A percentile compares a stretch with the other conserved stretches of the same genome.
These are phyloP conservation scores for Watsonalla cultraria DNA, from an alignment of 2,888 invertebrate genomes.

Conservation along the genomic window DNA sequence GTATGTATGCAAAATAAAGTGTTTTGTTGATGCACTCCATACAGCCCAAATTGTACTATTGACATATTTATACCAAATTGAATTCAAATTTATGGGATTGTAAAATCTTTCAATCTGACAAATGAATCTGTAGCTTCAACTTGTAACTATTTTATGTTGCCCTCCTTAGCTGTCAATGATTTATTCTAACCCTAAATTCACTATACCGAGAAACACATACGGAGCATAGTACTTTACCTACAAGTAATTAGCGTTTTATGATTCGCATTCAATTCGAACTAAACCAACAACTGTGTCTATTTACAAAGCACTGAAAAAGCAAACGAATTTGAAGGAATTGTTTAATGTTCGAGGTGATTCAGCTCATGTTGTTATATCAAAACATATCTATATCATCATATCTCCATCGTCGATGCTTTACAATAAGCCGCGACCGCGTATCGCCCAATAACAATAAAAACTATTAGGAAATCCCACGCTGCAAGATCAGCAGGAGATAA, in stretches of 20 bases:
- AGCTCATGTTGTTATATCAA: background rate
- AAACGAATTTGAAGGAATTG: too few relatives aligned
- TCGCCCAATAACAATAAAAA: constrained; percentile 48
- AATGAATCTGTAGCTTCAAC: background rate
- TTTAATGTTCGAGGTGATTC: background rate
- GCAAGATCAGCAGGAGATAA: constrained; percentile 23
- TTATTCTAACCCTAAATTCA: background rate
- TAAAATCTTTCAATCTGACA: background rate
- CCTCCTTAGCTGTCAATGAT: background rate
- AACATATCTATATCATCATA: constrained; percentile 12
- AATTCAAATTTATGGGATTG: background rate
- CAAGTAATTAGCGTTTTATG: background rate
- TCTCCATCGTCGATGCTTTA: constrained; percentile 29
- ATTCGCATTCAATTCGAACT: background rate
- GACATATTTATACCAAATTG: too few relatives aligned
- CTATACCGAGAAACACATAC: background rate
- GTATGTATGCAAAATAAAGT: too few relatives aligned
- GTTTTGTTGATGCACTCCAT: background rate
- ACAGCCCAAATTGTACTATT: background rate
- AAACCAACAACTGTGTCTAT: background rate
- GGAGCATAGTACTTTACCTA: background rate
- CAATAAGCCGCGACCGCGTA: constrained; percentile 20
- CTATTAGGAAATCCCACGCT: constrained; percentile 34
- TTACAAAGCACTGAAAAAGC: too few relatives aligned
- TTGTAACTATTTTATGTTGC: background rate